phyloP scores from a whole-genome alignment of 2,797 vertebrate genomes.

The Neoniphon sammara region DNA sequence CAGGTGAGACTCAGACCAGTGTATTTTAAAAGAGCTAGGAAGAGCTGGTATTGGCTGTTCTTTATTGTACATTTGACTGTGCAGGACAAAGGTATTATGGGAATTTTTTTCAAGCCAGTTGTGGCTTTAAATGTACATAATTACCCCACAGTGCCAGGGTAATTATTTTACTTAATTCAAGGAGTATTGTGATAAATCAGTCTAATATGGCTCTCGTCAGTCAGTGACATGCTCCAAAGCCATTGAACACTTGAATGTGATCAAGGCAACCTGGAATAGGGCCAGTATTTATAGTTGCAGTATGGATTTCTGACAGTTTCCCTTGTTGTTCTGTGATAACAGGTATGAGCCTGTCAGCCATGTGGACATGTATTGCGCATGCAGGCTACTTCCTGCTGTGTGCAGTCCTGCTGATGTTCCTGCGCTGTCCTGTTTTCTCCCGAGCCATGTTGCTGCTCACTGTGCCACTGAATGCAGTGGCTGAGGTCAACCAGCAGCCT shows the following conservation, averaged over 20 bases:
- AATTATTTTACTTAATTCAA: background rate
- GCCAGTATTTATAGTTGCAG: background rate
- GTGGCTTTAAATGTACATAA: too few species aligned
- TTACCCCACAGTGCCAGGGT: too few species aligned
- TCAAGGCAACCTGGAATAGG: too few species aligned
- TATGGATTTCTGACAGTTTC: background rate
- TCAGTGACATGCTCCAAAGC: background rate
- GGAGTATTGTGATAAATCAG: background rate
- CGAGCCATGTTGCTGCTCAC: slow-evolving; percentile 80
- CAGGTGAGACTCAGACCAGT: slow-evolving; percentile 72
- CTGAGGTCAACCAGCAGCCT: slow-evolving; percentile 82
- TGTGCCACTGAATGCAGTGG: slow-evolving; percentile 78
- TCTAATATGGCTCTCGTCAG: too few species aligned
- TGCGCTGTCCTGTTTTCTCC: slow-evolving; percentile 77
- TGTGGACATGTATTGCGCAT: slow-evolving; percentile 82
- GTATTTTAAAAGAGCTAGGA: too few species aligned
- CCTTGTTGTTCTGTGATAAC: slow-evolving; percentile 3
- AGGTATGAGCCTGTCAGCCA: slow-evolving; percentile 81
- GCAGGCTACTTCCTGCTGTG: slow-evolving; percentile 81
- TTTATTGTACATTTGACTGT: too few species aligned
- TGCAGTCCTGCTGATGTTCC: slow-evolving; percentile 82
- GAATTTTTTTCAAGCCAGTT: too few species aligned
- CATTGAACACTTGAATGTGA: background rate
- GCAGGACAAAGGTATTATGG: too few species aligned
- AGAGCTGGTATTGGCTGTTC: too few species aligned